These are phyloP conservation scores for Porphyrio hochstetteri DNA, from an alignment of 2,113 vertebrate genomes.

Conservation along the genomic window DNA sequence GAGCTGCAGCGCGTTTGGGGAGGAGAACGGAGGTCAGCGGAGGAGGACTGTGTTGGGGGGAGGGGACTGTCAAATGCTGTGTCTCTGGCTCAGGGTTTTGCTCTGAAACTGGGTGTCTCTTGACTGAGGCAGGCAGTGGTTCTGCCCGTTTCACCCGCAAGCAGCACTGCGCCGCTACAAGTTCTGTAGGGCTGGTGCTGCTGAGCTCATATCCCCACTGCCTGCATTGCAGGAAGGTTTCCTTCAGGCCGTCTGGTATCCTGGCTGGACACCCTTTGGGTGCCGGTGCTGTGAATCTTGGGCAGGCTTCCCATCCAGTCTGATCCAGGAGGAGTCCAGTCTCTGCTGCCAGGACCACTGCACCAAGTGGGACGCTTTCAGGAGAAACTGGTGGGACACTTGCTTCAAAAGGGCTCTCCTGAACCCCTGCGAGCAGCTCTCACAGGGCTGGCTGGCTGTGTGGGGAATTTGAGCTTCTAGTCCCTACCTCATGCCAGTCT, in stretches of 20 bases:
- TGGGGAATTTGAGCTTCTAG: not conserved
- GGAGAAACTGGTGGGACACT: not conserved
- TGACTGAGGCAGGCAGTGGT: not conserved
- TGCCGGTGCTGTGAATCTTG: no score
- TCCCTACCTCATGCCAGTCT: accelerated
- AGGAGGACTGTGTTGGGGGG: accelerated
- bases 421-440: not conserved
- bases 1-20: not conserved
- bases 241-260: not conserved
- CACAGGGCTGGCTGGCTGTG: not conserved
- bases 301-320: not conserved
- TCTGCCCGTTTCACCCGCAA: no score
- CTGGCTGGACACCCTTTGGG: not conserved
- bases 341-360: not conserved
- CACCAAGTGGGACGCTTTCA: not conserved
- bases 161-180: no score
- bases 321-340: not conserved
- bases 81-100: not conserved
- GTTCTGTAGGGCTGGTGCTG: no score
- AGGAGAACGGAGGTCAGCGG: not conserved
- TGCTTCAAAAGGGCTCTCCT: not conserved
- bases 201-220: no score
- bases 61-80: not conserved
- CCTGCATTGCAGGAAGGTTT: not conserved
- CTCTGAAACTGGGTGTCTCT: not conserved